Base-by-base conservation (phyloP, 2,113 vertebrate species). In the Tonatia bakeri region DNA sequence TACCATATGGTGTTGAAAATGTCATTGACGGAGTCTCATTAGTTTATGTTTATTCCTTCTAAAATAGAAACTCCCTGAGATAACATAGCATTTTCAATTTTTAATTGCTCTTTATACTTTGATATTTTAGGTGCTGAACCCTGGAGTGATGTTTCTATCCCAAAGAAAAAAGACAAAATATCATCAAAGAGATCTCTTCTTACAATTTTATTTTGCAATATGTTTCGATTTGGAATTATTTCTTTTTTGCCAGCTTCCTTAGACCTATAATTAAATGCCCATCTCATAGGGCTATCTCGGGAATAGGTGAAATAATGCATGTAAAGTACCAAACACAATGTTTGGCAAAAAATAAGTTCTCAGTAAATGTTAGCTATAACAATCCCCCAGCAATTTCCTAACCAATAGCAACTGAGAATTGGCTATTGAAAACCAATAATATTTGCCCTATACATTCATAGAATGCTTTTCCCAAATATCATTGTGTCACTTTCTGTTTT, bases 251-350 rank as follows among this genome's bases (percentile, higher is more conserved):
- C 24, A 91, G 33, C 40, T 96, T 31, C 45, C 43, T 84, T 69
- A 88, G 33, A 75, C 65, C 65, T 92, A 13, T 91, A 95, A 93
- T 96, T 95, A 97, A 93, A 95, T 84, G 43, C 17, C 38, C 64
- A 85, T 83, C 50, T 88, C 86, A 76, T 70, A 81, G 47, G 31
- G 72, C 33, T 80, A 76, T 93, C 65, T 14, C 93, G 82, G 82
- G 77, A 96, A 85, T 70, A 95, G 64, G 56, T n/a, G 56, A 93
- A 54, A 75, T 87, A 95, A 95, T 79, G 20, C 43, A 93, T 84
- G 38, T 75, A 88, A 96, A 94, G 9, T 36, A 88, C 76, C 64
- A 90, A 96, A 33, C 82, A 80, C 19, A 75, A 59, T 76, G 50
- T 54, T 94, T 93, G 72, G 92, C 76, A 93, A 75, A 94, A 65